Percentiles rank a stretch among this genome's conserved stretches.
Evolutionary conservation across 2,888 invertebrate species (phyloP).

Genomic region (Sycophila texana): DNA sequence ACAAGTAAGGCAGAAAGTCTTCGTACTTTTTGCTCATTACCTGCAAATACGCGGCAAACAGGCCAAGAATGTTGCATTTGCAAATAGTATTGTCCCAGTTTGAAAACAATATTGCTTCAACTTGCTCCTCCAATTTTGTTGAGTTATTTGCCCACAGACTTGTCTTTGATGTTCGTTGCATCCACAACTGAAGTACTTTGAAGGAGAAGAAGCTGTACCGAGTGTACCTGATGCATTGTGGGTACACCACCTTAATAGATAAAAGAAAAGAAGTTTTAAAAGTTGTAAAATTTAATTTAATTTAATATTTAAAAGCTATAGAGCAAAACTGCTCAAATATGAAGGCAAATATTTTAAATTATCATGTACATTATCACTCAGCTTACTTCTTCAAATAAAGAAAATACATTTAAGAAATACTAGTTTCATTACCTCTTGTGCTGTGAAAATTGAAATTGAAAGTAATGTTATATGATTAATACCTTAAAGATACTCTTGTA

Average conservation of each 20-base stretch:
- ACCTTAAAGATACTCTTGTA: constrained; percentile 68
- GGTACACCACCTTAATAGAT: constrained; percentile 58
- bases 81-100: constrained; percentile 81
- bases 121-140: constrained; percentile 72
- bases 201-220: constrained; percentile 77
- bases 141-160: constrained; percentile 68
- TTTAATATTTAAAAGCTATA: too few relatives aligned
- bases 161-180: constrained; percentile 75
- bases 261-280: too few relatives aligned
- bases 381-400: too few relatives aligned
- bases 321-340: too few relatives aligned
- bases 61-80: constrained; percentile 76
- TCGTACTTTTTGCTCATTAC: constrained; percentile 67
- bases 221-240: constrained; percentile 77
- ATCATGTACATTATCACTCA: too few relatives aligned
- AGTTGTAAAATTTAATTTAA: too few relatives aligned
- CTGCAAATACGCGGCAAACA: constrained; percentile 75
- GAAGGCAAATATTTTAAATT: too few relatives aligned
- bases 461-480: too few relatives aligned
- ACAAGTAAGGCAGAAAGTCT: constrained; percentile 63
- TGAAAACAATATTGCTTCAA: constrained; percentile 78
- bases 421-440: too few relatives aligned
- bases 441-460: too few relatives aligned
- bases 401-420: too few relatives aligned
- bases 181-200: constrained; percentile 76